phyloP scores from a whole-genome alignment of 2,113 vertebrate genomes.

The Microtus oregoni region DNA sequence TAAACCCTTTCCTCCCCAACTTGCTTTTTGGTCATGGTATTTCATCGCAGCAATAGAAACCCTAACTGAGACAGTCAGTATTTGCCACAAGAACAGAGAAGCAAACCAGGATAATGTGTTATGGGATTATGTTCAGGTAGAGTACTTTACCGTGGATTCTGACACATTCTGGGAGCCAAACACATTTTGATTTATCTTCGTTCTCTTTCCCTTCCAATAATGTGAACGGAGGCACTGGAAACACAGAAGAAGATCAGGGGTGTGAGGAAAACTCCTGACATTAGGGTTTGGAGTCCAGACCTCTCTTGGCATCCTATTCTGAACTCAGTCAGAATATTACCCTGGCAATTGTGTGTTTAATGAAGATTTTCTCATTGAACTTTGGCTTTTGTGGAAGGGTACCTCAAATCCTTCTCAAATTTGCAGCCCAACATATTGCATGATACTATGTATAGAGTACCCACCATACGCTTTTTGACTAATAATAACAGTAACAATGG shows the following conservation, averaged over 20 bases:
- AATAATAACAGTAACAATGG: background rate
- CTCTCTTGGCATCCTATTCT: rapidly evolving
- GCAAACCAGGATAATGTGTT: background rate
- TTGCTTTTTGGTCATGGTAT: background rate
- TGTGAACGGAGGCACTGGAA: background rate
- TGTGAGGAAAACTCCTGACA: background rate
- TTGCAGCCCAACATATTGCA: background rate
- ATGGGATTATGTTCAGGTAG: background rate
- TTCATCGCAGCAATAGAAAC: background rate
- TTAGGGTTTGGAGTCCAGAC: background rate
- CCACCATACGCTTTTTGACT: background rate
- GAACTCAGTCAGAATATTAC: background rate
- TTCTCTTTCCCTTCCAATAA: background rate
- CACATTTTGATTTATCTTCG: background rate
- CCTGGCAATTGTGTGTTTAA: background rate
- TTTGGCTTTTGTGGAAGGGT: background rate
- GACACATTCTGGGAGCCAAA: background rate
- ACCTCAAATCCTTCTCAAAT: background rate
- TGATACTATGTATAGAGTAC: background rate
- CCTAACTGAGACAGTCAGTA: background rate
- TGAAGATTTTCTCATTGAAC: background rate
- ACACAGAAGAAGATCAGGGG: background rate
- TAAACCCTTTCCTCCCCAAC: background rate
- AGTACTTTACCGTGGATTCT: background rate
- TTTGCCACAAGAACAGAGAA: background rate